phyloP scores from a whole-genome alignment of 2,797 vertebrate species.

The Luscinia megarhynchos region DNA sequence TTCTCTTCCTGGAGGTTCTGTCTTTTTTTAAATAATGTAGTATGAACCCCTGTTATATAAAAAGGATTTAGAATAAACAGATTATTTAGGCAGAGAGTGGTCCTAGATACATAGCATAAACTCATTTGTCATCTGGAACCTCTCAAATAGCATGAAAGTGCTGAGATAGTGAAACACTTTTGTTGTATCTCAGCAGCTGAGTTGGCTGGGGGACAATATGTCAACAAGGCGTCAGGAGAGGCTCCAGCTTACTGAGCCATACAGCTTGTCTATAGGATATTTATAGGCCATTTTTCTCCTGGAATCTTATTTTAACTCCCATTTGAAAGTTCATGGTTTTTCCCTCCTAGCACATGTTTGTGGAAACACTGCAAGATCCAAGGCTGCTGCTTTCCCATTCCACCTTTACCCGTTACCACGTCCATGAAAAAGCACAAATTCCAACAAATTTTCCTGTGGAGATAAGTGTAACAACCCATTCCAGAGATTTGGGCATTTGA shows the following conservation, averaged over 20 bases:
- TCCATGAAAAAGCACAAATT: neutral
- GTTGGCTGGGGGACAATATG: neutral
- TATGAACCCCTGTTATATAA: neutral
- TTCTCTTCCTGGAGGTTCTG: neutral
- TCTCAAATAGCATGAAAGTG: neutral
- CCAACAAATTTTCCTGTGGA: neutral
- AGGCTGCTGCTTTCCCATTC: neutral
- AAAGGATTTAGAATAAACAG: neutral
- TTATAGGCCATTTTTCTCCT: neutral
- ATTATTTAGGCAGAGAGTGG: neutral
- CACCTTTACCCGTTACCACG: neutral
- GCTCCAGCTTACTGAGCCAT: neutral
- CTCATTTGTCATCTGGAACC: neutral
- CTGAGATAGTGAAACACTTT: neutral
- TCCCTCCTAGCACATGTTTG: accelerated
- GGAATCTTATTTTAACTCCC: neutral
- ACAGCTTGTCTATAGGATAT: neutral
- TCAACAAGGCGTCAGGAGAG: neutral
- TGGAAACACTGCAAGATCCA: neutral
- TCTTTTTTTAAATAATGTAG: neutral
- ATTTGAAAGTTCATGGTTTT: neutral
- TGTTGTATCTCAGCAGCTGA: neutral
- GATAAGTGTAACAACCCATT: neutral
- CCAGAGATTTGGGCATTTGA: neutral
- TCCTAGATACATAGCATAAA: neutral